Percentiles rank a stretch among this genome's conserved stretches.
Conservation (phyloP, 2,113 vertebrate genomes). For the Microcebus jonahi region DNA sequence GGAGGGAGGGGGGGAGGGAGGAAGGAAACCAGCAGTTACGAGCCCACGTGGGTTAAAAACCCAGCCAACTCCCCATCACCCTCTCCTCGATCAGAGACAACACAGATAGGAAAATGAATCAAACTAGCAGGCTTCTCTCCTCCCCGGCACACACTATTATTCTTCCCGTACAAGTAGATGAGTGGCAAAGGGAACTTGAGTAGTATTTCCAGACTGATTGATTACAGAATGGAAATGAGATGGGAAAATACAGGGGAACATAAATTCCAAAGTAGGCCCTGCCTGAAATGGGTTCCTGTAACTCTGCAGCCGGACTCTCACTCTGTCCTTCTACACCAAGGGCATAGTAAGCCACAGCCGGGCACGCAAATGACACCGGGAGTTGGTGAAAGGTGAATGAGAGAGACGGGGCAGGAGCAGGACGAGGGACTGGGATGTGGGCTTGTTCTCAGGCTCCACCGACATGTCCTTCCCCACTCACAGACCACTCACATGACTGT, state of each 20-base stretch:
- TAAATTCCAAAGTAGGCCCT: not conserved
- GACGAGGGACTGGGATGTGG: accelerated
- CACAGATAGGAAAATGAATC: not conserved
- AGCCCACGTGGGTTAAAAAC: not conserved
- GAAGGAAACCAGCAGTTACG: not conserved
- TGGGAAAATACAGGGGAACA: not conserved
- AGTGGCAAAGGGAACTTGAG: not conserved
- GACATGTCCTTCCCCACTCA: not conserved
- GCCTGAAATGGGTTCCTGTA: accelerated
- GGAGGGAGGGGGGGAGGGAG: too few relatives aligned
- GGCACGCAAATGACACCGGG: not conserved
- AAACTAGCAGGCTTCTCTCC: not conserved
- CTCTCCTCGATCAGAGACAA: accelerated
- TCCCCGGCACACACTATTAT: not conserved
- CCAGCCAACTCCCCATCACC: accelerated
- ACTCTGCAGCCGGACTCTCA: not conserved
- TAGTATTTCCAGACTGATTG: not conserved
- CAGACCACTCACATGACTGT: not conserved
- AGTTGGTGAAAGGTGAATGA: not conserved
- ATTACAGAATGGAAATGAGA: not conserved
- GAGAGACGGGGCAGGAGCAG: not conserved
- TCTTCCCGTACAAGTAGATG: not conserved
- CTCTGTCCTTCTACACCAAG: not conserved
- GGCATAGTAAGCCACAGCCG: not conserved
- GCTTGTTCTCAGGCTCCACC: not conserved